A percentile compares a stretch with the other conserved stretches of the same genome.
Evolutionary conservation across 2,888 invertebrate genomes (phyloP).

Genomic region (Pterostichus niger): DNA sequence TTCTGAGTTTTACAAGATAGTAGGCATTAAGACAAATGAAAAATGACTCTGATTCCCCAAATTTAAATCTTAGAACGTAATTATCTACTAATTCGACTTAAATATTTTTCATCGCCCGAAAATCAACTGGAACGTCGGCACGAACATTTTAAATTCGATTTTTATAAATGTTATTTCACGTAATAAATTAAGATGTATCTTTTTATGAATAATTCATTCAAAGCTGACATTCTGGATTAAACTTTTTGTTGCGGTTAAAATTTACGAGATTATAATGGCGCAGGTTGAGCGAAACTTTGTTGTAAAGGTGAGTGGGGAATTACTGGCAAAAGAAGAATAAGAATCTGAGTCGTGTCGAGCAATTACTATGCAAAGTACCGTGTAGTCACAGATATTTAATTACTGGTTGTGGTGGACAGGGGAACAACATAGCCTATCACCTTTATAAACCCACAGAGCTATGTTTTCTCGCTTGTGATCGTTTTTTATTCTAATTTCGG

Average conservation of each 20-base stretch:
- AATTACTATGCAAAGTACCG: slow-evolving; percentile 45
- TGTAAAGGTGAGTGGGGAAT: slow-evolving; percentile 53
- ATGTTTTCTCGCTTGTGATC: neutral
- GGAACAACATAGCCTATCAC: slow-evolving; percentile 16
- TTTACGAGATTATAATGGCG: slow-evolving; percentile 58
- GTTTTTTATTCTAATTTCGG: slow-evolving; percentile 26
- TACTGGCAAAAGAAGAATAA: slow-evolving; percentile 43
- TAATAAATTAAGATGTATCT: slow-evolving; percentile 60
- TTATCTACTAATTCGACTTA: slow-evolving; percentile 13
- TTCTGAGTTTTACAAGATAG: no score
- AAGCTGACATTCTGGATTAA: slow-evolving; percentile 54
- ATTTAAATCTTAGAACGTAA: neutral
- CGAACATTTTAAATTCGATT: slow-evolving; percentile 46
- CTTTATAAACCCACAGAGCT: neutral
- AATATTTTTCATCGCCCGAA: neutral
- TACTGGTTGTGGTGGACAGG: slow-evolving; percentile 12
- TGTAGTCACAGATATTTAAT: slow-evolving; percentile 44
- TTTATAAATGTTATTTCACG: slow-evolving; percentile 49
- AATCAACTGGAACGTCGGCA: neutral
- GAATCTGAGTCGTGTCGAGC: slow-evolving; percentile 1
- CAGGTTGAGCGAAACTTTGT: slow-evolving; percentile 41
- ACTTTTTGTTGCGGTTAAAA: slow-evolving; percentile 56
- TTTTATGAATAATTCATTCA: slow-evolving; percentile 60
- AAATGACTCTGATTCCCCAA: neutral
- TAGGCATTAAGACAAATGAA: slow-evolving; percentile 16